phyloP scores from a whole-genome alignment of 2,113 vertebrate species.

The Eulemur macaco region DNA sequence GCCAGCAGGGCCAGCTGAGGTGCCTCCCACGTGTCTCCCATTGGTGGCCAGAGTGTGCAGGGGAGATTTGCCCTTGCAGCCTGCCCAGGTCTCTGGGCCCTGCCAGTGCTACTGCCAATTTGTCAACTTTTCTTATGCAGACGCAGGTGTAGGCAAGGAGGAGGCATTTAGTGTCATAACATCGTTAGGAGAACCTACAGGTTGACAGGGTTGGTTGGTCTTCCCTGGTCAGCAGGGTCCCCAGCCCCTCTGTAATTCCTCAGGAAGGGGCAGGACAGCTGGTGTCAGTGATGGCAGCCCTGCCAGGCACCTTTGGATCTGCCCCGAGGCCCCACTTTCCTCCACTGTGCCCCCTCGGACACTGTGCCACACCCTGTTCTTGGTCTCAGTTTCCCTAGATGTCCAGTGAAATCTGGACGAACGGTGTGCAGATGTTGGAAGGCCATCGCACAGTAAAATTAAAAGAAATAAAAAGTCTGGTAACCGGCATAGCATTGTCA shows the following conservation, averaged over 20 bases:
- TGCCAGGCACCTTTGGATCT: background rate
- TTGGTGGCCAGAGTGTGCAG: rapidly evolving
- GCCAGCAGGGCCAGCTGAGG: background rate
- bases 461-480: background rate
- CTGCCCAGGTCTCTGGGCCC: background rate
- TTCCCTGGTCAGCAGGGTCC: background rate
- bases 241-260: background rate
- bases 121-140: background rate
- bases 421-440: background rate
- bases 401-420: background rate
- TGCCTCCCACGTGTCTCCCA: rapidly evolving
- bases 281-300: background rate
- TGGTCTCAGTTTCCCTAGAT: background rate
- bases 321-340: background rate
- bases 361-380: background rate
- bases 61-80: background rate
- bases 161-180: background rate
- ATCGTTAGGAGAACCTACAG: background rate
- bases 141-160: background rate
- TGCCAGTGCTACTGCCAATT: background rate
- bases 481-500: rapidly evolving
- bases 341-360: background rate
- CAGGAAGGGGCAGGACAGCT: background rate
- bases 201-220: background rate
- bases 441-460: background rate